Conservation (phyloP, 2,888 invertebrate species). For the Folsomia candida region DNA sequence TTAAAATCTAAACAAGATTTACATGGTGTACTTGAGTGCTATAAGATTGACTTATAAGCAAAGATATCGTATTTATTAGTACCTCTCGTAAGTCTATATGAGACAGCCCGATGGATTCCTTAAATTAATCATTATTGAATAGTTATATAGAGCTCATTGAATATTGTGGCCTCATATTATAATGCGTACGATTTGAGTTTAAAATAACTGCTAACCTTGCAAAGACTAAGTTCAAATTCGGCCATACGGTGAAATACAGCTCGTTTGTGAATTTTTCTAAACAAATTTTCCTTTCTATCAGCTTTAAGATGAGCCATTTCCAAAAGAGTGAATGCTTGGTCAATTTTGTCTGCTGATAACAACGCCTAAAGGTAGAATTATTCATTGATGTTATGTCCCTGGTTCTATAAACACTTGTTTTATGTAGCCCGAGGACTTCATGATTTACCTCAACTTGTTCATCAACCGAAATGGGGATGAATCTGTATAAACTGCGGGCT, state of each 20-base stretch:
- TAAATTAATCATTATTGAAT: no score
- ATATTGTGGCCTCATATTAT: no score
- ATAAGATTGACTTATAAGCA: no score
- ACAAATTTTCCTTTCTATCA: conserved; percentile 34
- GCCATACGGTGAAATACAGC: conserved; percentile 58
- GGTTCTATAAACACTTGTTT: no score
- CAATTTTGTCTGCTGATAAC: conserved; percentile 53
- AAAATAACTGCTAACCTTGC: no score
- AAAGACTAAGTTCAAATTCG: conserved; percentile 56
- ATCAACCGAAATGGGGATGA: conserved; percentile 59
- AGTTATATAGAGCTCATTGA: neutral
- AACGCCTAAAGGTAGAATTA: conserved; percentile 40
- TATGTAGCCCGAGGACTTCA: no score
- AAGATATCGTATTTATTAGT: neutral
- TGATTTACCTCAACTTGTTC: conserved; percentile 57
- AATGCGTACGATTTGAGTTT: no score
- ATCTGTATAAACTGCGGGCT: conserved; percentile 55
- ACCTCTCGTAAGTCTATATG: conserved; percentile 12
- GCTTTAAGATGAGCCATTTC: conserved; percentile 52
- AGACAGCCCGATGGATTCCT: conserved; percentile 6
- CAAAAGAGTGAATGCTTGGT: conserved; percentile 58
- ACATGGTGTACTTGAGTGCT: no score
- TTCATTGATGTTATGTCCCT: no score
- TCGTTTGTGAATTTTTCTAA: conserved; percentile 54
- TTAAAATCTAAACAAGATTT: conserved; percentile 56